Evolutionary conservation across 2,888 invertebrate genomes (phyloP), one percentile per base, ranked within the genome.

Genomic region (Nomada lathburiana): DNA sequence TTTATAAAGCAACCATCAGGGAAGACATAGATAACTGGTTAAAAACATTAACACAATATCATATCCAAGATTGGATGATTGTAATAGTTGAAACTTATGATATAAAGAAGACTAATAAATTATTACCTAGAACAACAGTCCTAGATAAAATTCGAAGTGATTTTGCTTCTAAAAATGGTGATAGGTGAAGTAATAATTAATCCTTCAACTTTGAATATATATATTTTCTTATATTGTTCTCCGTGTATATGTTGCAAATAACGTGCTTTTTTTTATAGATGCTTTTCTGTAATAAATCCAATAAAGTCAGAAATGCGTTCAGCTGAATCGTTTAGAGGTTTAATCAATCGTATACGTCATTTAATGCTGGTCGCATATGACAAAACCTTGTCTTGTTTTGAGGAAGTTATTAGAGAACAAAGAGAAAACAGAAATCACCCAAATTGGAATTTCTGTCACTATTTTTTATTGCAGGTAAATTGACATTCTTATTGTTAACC

Each of bases 391-490:
- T 95, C 97, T 64, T 96, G 96, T 90, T 97, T 98, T 93, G 98
- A 98, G 94, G 98, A 98, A 91, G 95, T 97, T 86, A 97, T 99
- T 94, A 95, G 99, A 87, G 97, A 97, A 78, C 97, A 98, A 91
- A 95, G 99, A 79, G 99, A 99, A 93, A 97, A 97, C 91, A 95
- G 99, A 74, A 99, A 98, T 94, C 97, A 98, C 91, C 95, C 96
- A 0, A 97, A 97, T 44, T 99, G 99, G 99, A 97, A 97, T 94
- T 99, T 99, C 94, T 97, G 97, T 93, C 96, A 97, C 93, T 99
- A 99, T 94, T 99, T 99, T 95, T 95, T 98, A 88, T 95, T 99
- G 88, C 98, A 98, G 95, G 97, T 97, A 94, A 92, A 63, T 69
- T n/a, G 42, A 52, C 47, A 44, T 72, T 68, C 55, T 64, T 36